Conservation (phyloP, 2,888 invertebrate species). For the Melangyna quadrimaculata region DNA sequence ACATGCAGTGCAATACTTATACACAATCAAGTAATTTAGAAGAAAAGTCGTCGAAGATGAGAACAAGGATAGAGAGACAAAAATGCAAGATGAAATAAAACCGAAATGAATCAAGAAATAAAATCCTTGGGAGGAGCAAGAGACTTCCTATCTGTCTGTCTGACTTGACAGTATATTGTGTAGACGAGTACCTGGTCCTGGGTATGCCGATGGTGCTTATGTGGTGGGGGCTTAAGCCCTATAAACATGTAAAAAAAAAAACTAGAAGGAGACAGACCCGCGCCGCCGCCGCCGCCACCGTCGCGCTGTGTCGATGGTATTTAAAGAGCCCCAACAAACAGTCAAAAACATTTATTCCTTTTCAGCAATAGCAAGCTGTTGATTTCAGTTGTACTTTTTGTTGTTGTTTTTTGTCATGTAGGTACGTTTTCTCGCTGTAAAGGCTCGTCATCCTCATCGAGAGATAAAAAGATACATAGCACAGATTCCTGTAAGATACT, state of each 20-base stretch:
- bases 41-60: conserved; percentile 51
- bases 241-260: conserved; percentile 35
- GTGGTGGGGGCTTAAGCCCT: background rate
- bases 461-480: conserved; percentile 64
- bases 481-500: conserved; percentile 71
- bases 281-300: background rate
- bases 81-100: conserved; percentile 18
- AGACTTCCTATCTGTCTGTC: conserved; percentile 48
- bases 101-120: conserved; percentile 47
- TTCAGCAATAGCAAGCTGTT: conserved; percentile 65
- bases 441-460: conserved; percentile 30
- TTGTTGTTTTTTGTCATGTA: background rate
- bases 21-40: conserved; percentile 72
- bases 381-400: conserved; percentile 36
- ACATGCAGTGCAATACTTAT: conserved; percentile 67
- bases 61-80: background rate
- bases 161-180: conserved; percentile 27
- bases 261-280: conserved; percentile 54
- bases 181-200: background rate
- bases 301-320: conserved; percentile 14
- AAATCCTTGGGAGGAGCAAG: conserved; percentile 54
- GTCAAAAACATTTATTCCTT: conserved; percentile 47
- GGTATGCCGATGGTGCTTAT: background rate
- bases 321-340: conserved; percentile 46
- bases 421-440: background rate